Evolutionary conservation across 1,140 invertebrate species (phyloP), one percentile per base, ranked within the genome.

Genomic region (Meloidogyne exigua): DNA sequence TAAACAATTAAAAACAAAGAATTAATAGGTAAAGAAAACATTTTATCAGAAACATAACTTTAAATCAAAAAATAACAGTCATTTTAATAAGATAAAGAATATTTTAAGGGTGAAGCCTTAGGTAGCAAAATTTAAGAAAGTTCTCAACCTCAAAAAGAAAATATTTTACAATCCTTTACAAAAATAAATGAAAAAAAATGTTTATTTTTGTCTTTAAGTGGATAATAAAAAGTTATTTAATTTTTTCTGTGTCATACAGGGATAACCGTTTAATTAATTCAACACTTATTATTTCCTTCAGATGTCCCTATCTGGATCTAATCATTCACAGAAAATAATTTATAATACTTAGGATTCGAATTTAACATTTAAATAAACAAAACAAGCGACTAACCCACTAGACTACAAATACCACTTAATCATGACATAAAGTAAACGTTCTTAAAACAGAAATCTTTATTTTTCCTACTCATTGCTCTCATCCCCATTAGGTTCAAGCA

Each of bases 401-500:
- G n/a, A 57, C 49, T 57, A 57, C 18, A 12, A n/a, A 21, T 57
- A 57, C 49, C n/a, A n/a, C 21, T 49, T 57, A n/a, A 7, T n/a
- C 0, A 57, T n/a, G 21, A n/a, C 9, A n/a, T 57, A 2, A 57
- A 57, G n/a, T 57, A 57, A 57, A n/a, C n/a, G 49, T n/a, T 21
- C 21, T 57, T 49, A 49, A 49, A 49, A 7, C 2, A 3, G 2
- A 49, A 49, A 49, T 18, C 4, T 49, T 18, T 4, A 18, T 49
- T 57, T n/a, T 57, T 57, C n/a, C 5, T 57, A 57, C 21, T 57
- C 18, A 68, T 68, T 42, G n/a, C 66, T 68, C 5, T 68, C 66
- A 9, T 32, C 39, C 1, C 18, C 65, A 32, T 73, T 64, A n/a
- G 71, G 72, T 32, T 73, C 72, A 28, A 73, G 18, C 23, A 73